Evolutionary conservation across 2,113 vertebrate species (phyloP), one percentile per base, ranked within the genome.

Genomic region (Pao palembangensis): DNA sequence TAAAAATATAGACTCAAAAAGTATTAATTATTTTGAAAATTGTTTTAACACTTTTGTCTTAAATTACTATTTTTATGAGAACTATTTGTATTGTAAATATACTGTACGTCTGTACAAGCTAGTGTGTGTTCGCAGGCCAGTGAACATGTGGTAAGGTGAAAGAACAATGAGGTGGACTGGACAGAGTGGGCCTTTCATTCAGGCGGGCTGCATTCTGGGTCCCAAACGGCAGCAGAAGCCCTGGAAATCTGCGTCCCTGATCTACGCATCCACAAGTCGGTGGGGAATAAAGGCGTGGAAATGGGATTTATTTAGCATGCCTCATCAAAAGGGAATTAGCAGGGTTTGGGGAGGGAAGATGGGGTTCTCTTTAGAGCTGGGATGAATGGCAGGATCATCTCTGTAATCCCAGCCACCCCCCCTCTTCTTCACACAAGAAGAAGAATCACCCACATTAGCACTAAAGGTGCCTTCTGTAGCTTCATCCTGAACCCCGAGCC

Each of bases 241-340:
- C 79, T 88, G 55, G 69, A 92, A 94, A 94, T 93, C 91, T 89
- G 82, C 83, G 84, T 90, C 87, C 92, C 91, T 93, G 93, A 93
- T 94, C 93, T 87, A 83, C 90, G 89, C 90, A 90, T 38, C 91
- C 92, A 91, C 91, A 92, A 92, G 92, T 90, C 92, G 90, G 88
- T 71, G 84, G 85, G 87, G 90, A 91, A 90, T 90, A 90, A 90
- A 90, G 82, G 88, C 88, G 80, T 91, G 89, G 83, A 92, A 91
- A 86, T 71, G 89, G 92, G 93, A 93, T 95, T 95, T 93, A 94
- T 95, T 94, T 94, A 93, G 90, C 88, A 91, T 91, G 93, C 91
- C 91, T 92, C 90, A 87, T 92, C 92, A 89, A 89, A 92, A 91
- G 91, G 91, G 88, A 92, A 94, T 88, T 92, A 93, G 90, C 88